Percentiles rank a stretch among this genome's conserved stretches.
phyloP scores from a whole-genome alignment of 2,797 vertebrate species.

The Rhinatrema bivittatum region DNA sequence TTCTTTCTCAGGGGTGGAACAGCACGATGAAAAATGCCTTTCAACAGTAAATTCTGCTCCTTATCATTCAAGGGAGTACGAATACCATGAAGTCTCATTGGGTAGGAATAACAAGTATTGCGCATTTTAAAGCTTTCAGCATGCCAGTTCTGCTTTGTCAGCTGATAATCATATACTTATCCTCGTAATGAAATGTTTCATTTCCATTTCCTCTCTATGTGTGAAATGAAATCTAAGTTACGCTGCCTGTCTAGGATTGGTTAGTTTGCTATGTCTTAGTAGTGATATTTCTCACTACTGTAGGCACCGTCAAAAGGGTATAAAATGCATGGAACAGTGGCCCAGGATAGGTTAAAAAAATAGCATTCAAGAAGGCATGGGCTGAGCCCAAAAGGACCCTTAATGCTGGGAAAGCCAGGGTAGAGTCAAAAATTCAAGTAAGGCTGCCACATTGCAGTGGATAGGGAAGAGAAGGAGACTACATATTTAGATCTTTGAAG shows the following conservation, averaged over 20 bases:
- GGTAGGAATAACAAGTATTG: background rate
- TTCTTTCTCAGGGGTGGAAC: background rate
- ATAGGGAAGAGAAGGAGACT: too few relatives aligned
- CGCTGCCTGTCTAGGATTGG: background rate
- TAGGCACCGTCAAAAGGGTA: too few relatives aligned
- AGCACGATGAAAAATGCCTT: background rate
- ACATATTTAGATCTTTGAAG: too few relatives aligned
- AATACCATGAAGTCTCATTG: too few relatives aligned
- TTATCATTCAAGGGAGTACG: slow-evolving; percentile 5
- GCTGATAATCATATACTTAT: background rate
- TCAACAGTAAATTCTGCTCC: slow-evolving; percentile 11
- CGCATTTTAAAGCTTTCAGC: background rate
- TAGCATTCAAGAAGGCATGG: too few relatives aligned
- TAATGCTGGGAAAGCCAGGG: too few relatives aligned
- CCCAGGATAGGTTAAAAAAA: too few relatives aligned
- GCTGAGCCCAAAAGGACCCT: too few relatives aligned
- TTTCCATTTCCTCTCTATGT: background rate
- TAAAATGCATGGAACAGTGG: too few relatives aligned
- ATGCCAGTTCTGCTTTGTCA: background rate
- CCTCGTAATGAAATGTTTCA: background rate
- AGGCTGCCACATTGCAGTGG: too few relatives aligned
- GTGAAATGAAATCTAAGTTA: background rate
- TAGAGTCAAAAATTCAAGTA: too few relatives aligned
- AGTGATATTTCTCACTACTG: slow-evolving; percentile 1
- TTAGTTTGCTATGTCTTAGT: background rate